Base-by-base conservation (phyloP, 2,113 vertebrate species). In the Python bivittatus region DNA sequence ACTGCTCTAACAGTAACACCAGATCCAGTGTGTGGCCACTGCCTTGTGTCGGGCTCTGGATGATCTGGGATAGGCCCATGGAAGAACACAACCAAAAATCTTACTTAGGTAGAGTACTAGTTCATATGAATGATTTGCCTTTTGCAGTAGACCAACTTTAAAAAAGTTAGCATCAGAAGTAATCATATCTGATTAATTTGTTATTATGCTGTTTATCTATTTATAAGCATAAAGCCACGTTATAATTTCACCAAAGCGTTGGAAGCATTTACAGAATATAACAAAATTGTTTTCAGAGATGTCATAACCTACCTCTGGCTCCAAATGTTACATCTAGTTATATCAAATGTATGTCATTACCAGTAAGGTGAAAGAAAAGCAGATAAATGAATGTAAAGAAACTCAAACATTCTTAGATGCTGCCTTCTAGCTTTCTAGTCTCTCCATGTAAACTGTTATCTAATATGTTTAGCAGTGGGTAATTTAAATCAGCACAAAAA, bases 401-500 rank as follows among this genome's bases (percentile, higher is more conserved):
- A 86, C 84, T 86, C 44, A 52, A 29, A 86, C 5, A n/a, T 53
- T 86, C 25, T 72, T 57, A 57, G 15, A 15, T 57, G 56, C 17
- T 79, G 72, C 42, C 38, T 85, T 52, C 84, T 44, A 85, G 9
- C 84, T 48, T 44, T 85, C 23, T 44, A 72, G 0, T 33, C 27
- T 29, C 2, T 88, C 27, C 29, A 48, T 53, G 56, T 38, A 91
- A 0, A 0, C 0, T 20, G 4, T 89, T 84, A 12, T 1, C 92
- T n/a, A 68, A 0, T 12, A 13, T 0, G 42, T n/a, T 64, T 4
- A 87, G 12, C 2, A 53, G 17, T 1, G 29, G 0, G 0, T 0
- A 4, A 1, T 53, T n/a, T 0, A 0, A 20, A 1, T 2, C 64
- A 52, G n/a, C 58, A 91, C 60, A 6, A 15, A 6, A 64, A 15